Evolutionary conservation across 2,888 invertebrate species (phyloP).

Genomic region (Orthosia gracilis): DNA sequence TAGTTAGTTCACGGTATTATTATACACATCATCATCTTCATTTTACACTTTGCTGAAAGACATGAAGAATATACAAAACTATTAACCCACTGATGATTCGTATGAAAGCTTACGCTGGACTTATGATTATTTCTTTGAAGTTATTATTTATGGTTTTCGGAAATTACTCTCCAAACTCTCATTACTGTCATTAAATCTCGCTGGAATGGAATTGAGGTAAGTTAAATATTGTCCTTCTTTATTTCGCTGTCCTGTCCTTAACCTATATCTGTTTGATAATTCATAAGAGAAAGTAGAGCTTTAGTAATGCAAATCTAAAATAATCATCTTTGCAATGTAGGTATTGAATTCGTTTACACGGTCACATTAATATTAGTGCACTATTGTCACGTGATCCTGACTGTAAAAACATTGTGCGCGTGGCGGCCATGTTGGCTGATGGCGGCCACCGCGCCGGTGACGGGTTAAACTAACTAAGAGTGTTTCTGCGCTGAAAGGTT

Average conservation of each 20-base stretch:
- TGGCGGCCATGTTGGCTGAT: slow-evolving; percentile 28
- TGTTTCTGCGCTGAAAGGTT: slow-evolving; percentile 48
- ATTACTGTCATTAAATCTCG: background rate
- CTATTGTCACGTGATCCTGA: slow-evolving; percentile 55
- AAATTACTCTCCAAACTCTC: too few species aligned
- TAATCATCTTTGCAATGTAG: too few species aligned
- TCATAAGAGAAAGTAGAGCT: too few species aligned
- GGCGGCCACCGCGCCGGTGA: background rate
- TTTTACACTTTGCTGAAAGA: too few species aligned
- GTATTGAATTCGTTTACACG: too few species aligned
- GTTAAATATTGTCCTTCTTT: background rate
- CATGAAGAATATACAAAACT: fast-evolving
- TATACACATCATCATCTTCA: too few species aligned
- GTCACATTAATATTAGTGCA: slow-evolving; percentile 33
- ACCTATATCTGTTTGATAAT: too few species aligned
- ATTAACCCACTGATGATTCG: slow-evolving; percentile 67
- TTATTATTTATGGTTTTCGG: too few species aligned
- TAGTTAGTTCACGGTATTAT: slow-evolving; percentile 24
- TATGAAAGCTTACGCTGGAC: too few species aligned
- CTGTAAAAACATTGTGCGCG: slow-evolving; percentile 63
- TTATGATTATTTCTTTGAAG: slow-evolving; percentile 6
- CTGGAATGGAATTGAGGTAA: slow-evolving; percentile 21
- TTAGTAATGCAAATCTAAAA: too few species aligned
- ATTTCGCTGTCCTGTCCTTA: background rate
- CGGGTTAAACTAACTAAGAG: slow-evolving; percentile 30